phyloP scores from a whole-genome alignment of 2,113 vertebrate genomes.

The Taxidea taxus region DNA sequence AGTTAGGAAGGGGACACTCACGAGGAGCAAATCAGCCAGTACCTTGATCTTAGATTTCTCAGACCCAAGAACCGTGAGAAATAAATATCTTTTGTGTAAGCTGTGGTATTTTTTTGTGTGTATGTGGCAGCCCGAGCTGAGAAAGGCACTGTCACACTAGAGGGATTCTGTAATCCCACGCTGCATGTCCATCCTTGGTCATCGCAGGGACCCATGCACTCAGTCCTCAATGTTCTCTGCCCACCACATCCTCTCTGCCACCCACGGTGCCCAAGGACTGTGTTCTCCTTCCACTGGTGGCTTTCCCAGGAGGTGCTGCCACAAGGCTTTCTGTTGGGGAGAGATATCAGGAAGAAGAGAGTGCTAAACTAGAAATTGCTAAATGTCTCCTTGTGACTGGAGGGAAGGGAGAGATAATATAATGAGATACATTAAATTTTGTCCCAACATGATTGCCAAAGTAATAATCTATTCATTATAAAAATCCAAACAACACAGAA shows the following conservation, averaged over 20 bases:
- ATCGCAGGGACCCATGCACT: background rate
- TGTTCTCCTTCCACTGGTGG: background rate
- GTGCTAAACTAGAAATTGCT: background rate
- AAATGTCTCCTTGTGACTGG: background rate
- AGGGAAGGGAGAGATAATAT: background rate
- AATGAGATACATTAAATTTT: background rate
- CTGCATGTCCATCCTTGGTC: background rate
- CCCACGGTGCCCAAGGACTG: rapidly evolving
- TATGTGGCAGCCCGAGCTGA: background rate
- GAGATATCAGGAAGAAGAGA: background rate
- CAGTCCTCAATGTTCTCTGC: background rate
- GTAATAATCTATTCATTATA: too few relatives aligned
- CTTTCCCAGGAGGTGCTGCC: background rate
- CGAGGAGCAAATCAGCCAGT: background rate
- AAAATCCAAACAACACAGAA: background rate
- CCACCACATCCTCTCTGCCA: background rate
- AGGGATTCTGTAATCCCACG: too few relatives aligned
- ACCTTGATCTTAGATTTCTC: background rate
- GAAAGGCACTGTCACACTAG: background rate
- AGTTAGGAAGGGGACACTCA: background rate
- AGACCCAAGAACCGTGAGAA: background rate
- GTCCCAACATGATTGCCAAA: background rate
- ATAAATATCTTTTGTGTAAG: background rate
- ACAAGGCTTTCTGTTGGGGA: background rate
- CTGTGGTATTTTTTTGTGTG: background rate